A percentile compares a stretch with the other conserved stretches of the same genome.
phyloP scores from a whole-genome alignment of 2,113 vertebrate species.

The Eptesicus fuscus region DNA sequence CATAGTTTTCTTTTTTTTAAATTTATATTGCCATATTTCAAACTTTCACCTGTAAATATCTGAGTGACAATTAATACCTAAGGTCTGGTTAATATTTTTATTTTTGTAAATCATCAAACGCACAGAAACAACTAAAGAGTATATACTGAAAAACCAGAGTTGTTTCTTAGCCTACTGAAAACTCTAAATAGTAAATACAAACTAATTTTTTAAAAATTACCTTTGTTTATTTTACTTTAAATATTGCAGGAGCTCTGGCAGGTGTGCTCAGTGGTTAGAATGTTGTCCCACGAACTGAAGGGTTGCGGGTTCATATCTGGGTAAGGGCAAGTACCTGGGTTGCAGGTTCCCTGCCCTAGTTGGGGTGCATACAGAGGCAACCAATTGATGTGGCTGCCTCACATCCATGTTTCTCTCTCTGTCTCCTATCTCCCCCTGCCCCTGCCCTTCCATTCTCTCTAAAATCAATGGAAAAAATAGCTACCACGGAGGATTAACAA shows the following conservation, averaged over 20 bases:
- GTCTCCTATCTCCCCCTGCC: too few species aligned
- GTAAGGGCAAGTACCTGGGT: too few species aligned
- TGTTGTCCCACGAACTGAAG: too few species aligned
- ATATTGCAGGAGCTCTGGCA: neutral
- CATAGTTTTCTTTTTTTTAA: neutral
- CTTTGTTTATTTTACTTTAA: neutral
- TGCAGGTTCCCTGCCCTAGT: too few species aligned
- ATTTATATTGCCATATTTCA: neutral
- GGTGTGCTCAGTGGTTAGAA: too few species aligned
- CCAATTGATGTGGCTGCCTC: too few species aligned
- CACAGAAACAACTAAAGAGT: neutral
- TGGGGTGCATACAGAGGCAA: too few species aligned
- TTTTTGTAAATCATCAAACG: neutral
- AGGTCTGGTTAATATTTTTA: neutral
- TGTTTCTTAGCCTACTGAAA: neutral
- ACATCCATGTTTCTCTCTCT: too few species aligned
- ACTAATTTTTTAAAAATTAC: neutral
- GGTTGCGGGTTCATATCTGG: too few species aligned
- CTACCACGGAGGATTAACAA: too few species aligned
- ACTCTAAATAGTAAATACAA: neutral
- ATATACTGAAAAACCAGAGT: neutral
- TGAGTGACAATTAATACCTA: neutral
- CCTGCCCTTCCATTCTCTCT: too few species aligned
- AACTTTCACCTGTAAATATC: neutral
- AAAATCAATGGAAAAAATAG: too few species aligned